A percentile compares a stretch with the other conserved stretches of the same genome.
These are phyloP conservation scores for Sebastes hopkinsi DNA, from an alignment of 2,797 vertebrate species.

Conservation along the genomic window DNA sequence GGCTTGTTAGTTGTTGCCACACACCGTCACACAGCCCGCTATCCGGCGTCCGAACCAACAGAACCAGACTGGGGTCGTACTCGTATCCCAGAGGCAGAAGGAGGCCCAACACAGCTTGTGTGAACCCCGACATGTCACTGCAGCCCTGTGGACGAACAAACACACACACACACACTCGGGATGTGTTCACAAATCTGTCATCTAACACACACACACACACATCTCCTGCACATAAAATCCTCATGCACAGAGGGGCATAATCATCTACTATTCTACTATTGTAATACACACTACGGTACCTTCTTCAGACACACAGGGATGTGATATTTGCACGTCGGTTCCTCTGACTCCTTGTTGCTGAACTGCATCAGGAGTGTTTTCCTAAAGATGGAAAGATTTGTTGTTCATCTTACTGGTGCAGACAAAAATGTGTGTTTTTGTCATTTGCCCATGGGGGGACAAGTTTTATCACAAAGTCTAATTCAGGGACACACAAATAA, in stretches of 20 bases:
- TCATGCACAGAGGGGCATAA: no score
- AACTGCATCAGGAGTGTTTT: constrained; percentile 77
- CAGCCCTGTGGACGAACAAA: constrained; percentile 58
- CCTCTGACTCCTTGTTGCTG: constrained; percentile 40
- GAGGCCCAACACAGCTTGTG: constrained; percentile 68
- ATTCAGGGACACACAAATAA: neutral
- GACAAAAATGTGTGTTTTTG: neutral
- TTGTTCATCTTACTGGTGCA: neutral
- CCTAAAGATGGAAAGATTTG: constrained; percentile 49
- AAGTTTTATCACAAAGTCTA: neutral
- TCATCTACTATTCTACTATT: neutral
- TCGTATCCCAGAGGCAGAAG: constrained; percentile 81
- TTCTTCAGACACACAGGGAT: constrained; percentile 75
- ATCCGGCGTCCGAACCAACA: constrained; percentile 58
- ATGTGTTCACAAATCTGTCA: neutral
- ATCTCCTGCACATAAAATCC: neutral
- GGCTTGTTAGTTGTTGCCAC: constrained; percentile 77
- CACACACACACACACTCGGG: neutral
- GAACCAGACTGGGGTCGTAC: constrained; percentile 77
- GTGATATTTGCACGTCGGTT: constrained; percentile 48
- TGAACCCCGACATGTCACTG: constrained; percentile 63
- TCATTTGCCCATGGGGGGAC: neutral
- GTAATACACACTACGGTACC: constrained; percentile 53
- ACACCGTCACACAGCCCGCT: constrained; percentile 28
- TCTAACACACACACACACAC: neutral